Percentiles rank a stretch among this genome's conserved stretches.
Evolutionary conservation across 2,797 vertebrate genomes (phyloP).

Genomic region (Octomys mimax): DNA sequence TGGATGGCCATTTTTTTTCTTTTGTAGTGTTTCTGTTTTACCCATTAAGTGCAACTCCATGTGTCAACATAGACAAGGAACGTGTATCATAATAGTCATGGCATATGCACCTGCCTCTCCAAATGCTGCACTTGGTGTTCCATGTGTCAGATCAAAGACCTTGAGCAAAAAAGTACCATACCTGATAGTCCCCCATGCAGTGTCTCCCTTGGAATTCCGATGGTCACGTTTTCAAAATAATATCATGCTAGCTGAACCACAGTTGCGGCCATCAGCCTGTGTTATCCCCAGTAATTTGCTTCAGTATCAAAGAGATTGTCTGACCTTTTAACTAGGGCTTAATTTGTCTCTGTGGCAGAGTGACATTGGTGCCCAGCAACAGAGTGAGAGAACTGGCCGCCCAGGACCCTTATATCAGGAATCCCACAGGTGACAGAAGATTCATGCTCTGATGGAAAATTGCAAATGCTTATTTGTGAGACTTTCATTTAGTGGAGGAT

Average conservation of each 20-base stretch:
- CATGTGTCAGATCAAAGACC: not conserved
- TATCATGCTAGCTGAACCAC: constrained; percentile 53
- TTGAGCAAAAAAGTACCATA: not conserved
- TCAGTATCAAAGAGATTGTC: constrained; percentile 61
- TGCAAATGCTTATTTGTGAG: constrained; percentile 13
- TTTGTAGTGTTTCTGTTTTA: not conserved
- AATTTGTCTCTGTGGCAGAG: constrained; percentile 19
- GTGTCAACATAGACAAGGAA: not conserved
- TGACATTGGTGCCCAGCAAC: not conserved
- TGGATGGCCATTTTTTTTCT: not conserved
- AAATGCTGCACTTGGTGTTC: not conserved
- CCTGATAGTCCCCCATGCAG: constrained; percentile 38
- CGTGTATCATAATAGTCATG: rapidly evolving
- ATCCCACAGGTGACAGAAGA: not conserved
- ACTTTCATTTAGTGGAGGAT: not conserved
- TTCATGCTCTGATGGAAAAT: not conserved
- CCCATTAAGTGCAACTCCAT: not conserved
- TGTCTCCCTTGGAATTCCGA: constrained; percentile 55
- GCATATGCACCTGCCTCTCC: not conserved
- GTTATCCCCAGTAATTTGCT: constrained; percentile 75
- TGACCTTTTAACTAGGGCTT: constrained; percentile 35
- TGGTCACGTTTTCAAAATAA: constrained; percentile 72
- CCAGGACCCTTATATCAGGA: not conserved
- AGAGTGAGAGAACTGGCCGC: not conserved
- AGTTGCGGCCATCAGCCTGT: constrained; percentile 74